These are phyloP conservation scores for Xyrauchen texanus DNA, from an alignment of 2,113 vertebrate species.

Conservation along the genomic window DNA sequence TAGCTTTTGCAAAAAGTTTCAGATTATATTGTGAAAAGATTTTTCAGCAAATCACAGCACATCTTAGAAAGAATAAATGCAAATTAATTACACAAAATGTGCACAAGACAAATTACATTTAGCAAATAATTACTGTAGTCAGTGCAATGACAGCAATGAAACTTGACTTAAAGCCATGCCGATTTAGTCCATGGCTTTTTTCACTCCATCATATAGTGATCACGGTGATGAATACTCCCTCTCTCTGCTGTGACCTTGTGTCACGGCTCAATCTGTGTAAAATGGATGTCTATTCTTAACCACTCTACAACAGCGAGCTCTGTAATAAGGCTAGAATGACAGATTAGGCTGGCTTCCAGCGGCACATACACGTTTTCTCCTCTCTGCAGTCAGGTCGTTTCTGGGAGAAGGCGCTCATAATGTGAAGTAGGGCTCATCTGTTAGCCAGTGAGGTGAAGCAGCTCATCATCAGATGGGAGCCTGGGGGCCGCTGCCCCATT, in stretches of 20 bases:
- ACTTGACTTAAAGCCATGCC: constrained; percentile 35
- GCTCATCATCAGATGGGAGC: constrained; percentile 21
- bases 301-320: constrained; percentile 58
- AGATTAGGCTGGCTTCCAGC: constrained; percentile 63
- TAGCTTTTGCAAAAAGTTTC: not conserved
- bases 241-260: constrained; percentile 48
- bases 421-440: constrained; percentile 53
- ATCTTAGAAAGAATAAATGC: not conserved
- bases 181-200: too few relatives aligned
- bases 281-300: constrained; percentile 70
- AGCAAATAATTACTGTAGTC: too few relatives aligned
- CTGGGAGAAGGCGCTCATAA: constrained; percentile 41
- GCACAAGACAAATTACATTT: too few relatives aligned
- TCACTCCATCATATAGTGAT: not conserved
- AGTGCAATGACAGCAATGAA: not conserved
- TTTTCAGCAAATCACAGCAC: not conserved
- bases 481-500: constrained; percentile 32
- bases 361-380: constrained; percentile 51
- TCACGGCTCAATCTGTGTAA: constrained; percentile 48
- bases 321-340: constrained; percentile 71
- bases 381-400: constrained; percentile 37
- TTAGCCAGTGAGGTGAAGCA: constrained; percentile 41
- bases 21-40: not conserved
- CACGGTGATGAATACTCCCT: constrained; percentile 29
- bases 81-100: not conserved